phyloP scores from a whole-genome alignment of 2,113 vertebrate genomes.

The Scomber scombrus region DNA sequence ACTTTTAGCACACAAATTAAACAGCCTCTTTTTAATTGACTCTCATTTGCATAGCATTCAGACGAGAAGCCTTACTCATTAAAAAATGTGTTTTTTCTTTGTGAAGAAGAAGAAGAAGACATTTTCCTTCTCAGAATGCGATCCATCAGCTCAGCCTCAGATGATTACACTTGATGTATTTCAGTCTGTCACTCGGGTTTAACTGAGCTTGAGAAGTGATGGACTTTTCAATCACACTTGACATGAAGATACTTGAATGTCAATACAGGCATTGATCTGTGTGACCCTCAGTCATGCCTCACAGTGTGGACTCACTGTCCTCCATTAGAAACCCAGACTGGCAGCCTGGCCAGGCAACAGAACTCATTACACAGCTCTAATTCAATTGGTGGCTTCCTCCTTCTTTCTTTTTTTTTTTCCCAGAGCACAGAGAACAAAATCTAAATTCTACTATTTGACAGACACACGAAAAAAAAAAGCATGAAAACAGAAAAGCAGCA shows the following conservation, averaged over 20 bases:
- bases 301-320: constrained; percentile 23
- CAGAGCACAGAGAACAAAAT: constrained; percentile 11
- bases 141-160: constrained; percentile 2
- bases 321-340: constrained; percentile 41
- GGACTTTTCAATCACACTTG: constrained; percentile 42
- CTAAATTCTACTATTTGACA: neutral
- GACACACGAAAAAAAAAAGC: neutral
- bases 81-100: constrained; percentile 42
- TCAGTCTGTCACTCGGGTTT: constrained; percentile 19
- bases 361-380: constrained; percentile 40
- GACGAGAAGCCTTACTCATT: constrained; percentile 53
- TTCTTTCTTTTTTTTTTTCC: constrained; percentile 28
- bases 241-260: constrained; percentile 51
- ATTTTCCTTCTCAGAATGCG: constrained; percentile 7
- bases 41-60: constrained; percentile 90
- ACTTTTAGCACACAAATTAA: constrained; percentile 89
- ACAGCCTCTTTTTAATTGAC: constrained; percentile 87
- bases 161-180: neutral
- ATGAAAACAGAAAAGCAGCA: constrained; percentile 3
- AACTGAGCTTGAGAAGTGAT: constrained; percentile 12
- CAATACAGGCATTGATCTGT: constrained; percentile 60
- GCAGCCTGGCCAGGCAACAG: constrained; percentile 17
- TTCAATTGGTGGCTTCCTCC: constrained; percentile 47
- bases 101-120: neutral
- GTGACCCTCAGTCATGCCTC: constrained; percentile 20